Evolutionary conservation across 2,113 vertebrate species (phyloP).

Genomic region (Hepsetus odoe): DNA sequence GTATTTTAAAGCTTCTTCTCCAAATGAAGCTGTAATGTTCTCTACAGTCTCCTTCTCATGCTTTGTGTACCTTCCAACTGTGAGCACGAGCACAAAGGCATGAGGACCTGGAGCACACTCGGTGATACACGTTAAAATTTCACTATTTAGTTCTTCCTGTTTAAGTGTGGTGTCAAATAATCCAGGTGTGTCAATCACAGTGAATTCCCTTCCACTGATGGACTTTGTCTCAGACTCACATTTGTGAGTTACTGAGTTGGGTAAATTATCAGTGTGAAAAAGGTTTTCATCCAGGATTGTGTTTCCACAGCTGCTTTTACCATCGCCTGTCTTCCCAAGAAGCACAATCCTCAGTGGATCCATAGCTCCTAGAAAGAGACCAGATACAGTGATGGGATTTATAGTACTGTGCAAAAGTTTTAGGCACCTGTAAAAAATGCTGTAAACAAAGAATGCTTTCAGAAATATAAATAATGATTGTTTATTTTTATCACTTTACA

Average conservation of each 20-base stretch:
- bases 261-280: slow-evolving; percentile 21
- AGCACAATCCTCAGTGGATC: slow-evolving; percentile 32
- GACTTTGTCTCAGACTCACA: neutral
- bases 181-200: slow-evolving; percentile 44
- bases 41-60: slow-evolving; percentile 38
- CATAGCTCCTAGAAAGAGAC: neutral
- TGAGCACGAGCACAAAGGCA: slow-evolving; percentile 45
- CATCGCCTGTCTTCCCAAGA: slow-evolving; percentile 49
- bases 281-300: slow-evolving; percentile 36
- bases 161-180: neutral
- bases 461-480: too few relatives aligned
- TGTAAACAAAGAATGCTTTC: too few relatives aligned
- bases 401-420: too few relatives aligned
- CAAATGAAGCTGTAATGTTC: slow-evolving; percentile 27
- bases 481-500: too few relatives aligned
- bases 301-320: slow-evolving; percentile 47
- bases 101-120: slow-evolving; percentile 39
- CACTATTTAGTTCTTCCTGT: neutral
- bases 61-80: slow-evolving; percentile 19
- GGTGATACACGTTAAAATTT: slow-evolving; percentile 17
- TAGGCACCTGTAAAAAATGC: too few relatives aligned
- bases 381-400: too few relatives aligned
- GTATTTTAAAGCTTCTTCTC: slow-evolving; percentile 29
- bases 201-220: neutral
- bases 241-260: neutral